phyloP scores from a whole-genome alignment of 2,113 vertebrate species.

The Psittacula cyanocephala region DNA sequence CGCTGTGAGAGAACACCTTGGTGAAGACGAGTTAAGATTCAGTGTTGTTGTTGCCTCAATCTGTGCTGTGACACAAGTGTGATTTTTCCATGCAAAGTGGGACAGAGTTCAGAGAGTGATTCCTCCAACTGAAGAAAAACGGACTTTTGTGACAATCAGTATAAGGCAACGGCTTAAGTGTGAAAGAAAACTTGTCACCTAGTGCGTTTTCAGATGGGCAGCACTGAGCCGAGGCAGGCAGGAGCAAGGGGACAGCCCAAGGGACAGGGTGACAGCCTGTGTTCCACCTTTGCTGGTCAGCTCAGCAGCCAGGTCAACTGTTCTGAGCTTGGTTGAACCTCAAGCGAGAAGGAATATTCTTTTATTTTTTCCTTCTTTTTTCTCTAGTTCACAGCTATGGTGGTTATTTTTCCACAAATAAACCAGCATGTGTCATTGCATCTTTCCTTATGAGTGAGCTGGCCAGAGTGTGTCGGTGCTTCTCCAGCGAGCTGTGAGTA shows the following conservation, averaged over 20 bases:
- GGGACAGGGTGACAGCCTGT: neutral
- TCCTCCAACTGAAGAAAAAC: neutral
- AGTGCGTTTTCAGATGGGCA: neutral
- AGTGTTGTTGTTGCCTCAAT: neutral
- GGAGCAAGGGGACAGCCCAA: neutral
- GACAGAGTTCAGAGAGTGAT: neutral
- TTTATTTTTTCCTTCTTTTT: neutral
- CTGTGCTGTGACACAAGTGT: neutral
- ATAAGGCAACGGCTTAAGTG: neutral
- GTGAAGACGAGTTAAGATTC: neutral
- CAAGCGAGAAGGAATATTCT: neutral
- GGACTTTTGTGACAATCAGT: neutral
- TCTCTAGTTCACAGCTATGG: neutral
- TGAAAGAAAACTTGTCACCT: neutral
- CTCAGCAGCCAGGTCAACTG: neutral
- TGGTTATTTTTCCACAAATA: neutral
- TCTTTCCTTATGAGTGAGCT: neutral
- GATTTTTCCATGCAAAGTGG: neutral
- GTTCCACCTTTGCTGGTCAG: neutral
- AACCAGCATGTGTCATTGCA: neutral
- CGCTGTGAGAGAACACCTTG: neutral
- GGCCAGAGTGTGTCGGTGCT: neutral
- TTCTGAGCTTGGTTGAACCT: neutral
- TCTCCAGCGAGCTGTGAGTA: neutral
- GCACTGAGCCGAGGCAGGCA: neutral